Base-by-base conservation (phyloP, 1,140 invertebrate genomes). In the Lordiphosa clarofinis region DNA sequence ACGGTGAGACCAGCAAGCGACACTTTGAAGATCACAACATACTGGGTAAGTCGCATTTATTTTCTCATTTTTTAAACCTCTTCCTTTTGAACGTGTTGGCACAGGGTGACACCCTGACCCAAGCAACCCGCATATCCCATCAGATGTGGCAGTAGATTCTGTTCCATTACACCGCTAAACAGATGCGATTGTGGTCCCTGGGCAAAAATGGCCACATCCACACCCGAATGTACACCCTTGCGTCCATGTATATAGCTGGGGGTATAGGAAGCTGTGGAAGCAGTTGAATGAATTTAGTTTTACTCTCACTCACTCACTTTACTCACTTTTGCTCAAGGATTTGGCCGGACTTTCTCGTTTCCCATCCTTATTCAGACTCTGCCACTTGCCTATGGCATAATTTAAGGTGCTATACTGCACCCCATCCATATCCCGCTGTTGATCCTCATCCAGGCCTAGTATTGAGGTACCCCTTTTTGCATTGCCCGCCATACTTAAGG, bases 91-190 rank as follows among this genome's bases (percentile, higher is more conserved):
- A 24, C 38, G 31, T 33, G 7, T 31, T 59, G 42, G 61, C 73
- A 84, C 1, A 61, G 2, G 0, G 70, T 86, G 8, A 24, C 9
- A 0, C 81, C 87, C 5, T 69, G 31, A 4, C 90, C 91, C 10
- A 92, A 73, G 47, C 93, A 93, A 0, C 91, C 89, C 1, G 93
- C 91, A 65, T 93, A 94, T 2, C 92, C 92, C 73, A 96, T 92
- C 5, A 93, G 91, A 76, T 95, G 94, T 21, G 94, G 92, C 24
- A 96, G 91, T 62, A 94, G 92, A 79, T 92, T 94, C 86, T 96
- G 95, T 63, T 96, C 94, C 82, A 95, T 93, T 1, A 94, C 92
- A 19, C 94, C 94, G 39, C 92, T 90, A 56, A 96, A 92, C 4
- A 96, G 88, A 78, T 96, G 94, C 1, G 93, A 89, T 88, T 92